Evolutionary conservation across 2,888 invertebrate genomes (phyloP).

Genomic region (Lasioglossum malachurum): DNA sequence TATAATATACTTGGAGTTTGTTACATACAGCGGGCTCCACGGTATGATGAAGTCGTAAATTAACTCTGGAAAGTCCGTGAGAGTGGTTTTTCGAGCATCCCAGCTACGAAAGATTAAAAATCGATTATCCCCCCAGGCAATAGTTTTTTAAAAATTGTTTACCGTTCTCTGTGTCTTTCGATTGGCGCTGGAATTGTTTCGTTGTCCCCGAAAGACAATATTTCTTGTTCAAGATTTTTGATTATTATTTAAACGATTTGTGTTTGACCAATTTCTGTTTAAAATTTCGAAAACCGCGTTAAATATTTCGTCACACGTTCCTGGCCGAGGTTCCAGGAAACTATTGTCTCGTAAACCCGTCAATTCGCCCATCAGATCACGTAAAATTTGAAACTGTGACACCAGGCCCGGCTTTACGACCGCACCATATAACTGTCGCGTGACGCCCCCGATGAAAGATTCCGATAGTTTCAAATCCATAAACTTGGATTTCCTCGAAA

Average conservation of each 20-base stretch:
- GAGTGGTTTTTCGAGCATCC: background rate
- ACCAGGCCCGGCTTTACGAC: background rate
- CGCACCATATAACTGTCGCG: background rate
- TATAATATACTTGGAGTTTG: background rate
- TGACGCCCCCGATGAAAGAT: background rate
- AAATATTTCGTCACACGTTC: background rate
- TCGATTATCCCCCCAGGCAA: background rate
- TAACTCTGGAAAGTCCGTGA: background rate
- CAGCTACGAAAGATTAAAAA: background rate
- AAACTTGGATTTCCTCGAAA: background rate
- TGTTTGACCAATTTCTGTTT: fast-evolving
- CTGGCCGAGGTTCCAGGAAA: background rate
- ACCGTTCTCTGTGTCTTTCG: background rate
- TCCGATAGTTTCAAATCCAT: background rate
- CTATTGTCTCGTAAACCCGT: background rate
- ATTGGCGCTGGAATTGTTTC: background rate
- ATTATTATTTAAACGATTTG: background rate
- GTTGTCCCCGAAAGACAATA: background rate
- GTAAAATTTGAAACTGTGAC: background rate
- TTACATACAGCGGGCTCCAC: background rate
- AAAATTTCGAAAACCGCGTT: background rate
- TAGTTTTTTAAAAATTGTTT: background rate
- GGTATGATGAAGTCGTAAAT: background rate
- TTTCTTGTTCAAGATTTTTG: background rate
- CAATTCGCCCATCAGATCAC: background rate